Evolutionary conservation across 2,113 vertebrate genomes (phyloP).

Genomic region (Sisor rabdophorus): DNA sequence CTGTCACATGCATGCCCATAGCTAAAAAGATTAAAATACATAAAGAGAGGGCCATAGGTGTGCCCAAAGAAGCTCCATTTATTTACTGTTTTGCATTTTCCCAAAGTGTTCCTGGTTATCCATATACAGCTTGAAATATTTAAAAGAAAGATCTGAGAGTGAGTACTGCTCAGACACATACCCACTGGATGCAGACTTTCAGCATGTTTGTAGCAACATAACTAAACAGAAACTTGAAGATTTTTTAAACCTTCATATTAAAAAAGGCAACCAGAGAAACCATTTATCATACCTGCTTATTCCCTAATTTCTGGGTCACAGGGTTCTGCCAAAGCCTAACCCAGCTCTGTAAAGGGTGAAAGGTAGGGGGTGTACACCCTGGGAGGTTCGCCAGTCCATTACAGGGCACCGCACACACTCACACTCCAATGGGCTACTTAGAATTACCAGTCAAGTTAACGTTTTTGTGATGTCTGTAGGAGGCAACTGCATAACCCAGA

Average conservation of each 20-base stretch:
- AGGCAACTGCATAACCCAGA: too few species aligned
- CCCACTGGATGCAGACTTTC: neutral
- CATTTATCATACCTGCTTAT: too few species aligned
- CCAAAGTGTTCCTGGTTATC: neutral
- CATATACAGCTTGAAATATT: constrained; percentile 15
- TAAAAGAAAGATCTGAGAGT: constrained; percentile 6
- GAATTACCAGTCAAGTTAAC: too few species aligned
- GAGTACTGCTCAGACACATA: neutral
- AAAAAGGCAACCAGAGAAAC: too few species aligned
- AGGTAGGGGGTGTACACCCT: too few species aligned
- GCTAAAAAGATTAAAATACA: constrained; percentile 3
- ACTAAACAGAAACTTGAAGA: neutral
- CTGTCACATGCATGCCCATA: constrained; percentile 10
- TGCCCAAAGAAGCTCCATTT: neutral
- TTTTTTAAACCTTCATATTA: neutral
- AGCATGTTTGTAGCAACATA: neutral
- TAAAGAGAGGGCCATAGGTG: neutral
- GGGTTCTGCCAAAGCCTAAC: too few species aligned
- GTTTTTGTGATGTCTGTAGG: too few species aligned
- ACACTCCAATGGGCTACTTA: too few species aligned
- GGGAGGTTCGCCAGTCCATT: too few species aligned
- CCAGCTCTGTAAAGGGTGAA: too few species aligned
- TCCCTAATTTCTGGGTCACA: too few species aligned
- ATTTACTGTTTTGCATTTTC: constrained; percentile 3
- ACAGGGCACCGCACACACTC: too few species aligned